Conservation (phyloP, 2,797 vertebrate species). For the Lacerta bilineata region DNA sequence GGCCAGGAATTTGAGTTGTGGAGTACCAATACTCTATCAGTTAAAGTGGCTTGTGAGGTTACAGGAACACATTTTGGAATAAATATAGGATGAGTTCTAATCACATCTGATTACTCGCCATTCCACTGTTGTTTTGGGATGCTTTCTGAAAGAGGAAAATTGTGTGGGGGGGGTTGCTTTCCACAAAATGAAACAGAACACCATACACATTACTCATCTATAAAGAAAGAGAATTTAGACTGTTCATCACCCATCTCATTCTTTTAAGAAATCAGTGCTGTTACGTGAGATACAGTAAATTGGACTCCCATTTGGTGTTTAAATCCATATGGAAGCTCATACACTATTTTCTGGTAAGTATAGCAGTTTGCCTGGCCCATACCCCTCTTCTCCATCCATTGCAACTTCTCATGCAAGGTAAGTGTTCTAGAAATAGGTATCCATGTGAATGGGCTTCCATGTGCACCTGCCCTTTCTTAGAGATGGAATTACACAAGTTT, state of each 20-base stretch:
- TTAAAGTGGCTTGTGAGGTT: background rate
- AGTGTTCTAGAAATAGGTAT: background rate
- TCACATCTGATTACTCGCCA: background rate
- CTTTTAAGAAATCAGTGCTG: background rate
- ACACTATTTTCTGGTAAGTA: background rate
- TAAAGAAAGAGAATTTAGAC: background rate
- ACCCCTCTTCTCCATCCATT: background rate
- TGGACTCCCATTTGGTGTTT: background rate
- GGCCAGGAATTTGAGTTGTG: background rate
- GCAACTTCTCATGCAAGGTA: background rate
- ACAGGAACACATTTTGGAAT: background rate
- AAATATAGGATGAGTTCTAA: background rate
- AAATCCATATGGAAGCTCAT: background rate
- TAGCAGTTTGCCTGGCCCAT: background rate
- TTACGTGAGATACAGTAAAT: background rate
- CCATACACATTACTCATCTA: background rate
- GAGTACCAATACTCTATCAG: background rate
- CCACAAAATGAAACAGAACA: background rate
- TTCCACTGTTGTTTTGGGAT: background rate
- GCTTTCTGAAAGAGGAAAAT: background rate
- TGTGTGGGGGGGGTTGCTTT: too few species aligned
- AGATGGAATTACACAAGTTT: background rate
- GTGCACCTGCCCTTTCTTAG: background rate
- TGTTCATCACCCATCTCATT: background rate
- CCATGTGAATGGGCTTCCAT: background rate